These are phyloP conservation scores for Corythucha ciliata DNA, from an alignment of 2,888 invertebrate species.

Conservation along the genomic window DNA sequence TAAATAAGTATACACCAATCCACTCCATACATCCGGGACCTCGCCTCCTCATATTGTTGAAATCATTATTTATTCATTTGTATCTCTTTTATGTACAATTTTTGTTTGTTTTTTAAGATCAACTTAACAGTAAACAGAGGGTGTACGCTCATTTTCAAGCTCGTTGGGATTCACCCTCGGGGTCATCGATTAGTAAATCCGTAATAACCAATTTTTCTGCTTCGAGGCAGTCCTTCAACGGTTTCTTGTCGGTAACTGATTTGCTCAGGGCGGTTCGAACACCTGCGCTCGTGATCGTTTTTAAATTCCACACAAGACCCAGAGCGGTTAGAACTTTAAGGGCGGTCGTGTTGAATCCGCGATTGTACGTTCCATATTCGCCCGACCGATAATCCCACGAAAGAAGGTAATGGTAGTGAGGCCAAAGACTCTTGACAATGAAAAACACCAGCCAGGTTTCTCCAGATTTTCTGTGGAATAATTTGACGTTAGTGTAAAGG, in stretches of 20 bases:
- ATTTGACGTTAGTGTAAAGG: neutral
- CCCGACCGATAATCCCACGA: slow-evolving; percentile 75
- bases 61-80: too few species aligned
- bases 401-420: slow-evolving; percentile 67
- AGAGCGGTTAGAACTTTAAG: slow-evolving; percentile 62
- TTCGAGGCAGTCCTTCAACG: slow-evolving; percentile 50
- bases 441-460: slow-evolving; percentile 69
- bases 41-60: too few species aligned
- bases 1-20: too few species aligned
- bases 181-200: slow-evolving; percentile 16
- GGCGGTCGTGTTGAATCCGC: slow-evolving; percentile 55
- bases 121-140: too few species aligned
- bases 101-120: too few species aligned
- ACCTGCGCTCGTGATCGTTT: slow-evolving; percentile 53
- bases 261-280: slow-evolving; percentile 55
- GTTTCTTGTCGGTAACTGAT: slow-evolving; percentile 48
- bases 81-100: too few species aligned
- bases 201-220: slow-evolving; percentile 37
- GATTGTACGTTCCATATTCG: slow-evolving; percentile 65
- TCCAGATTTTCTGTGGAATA: slow-evolving; percentile 49
- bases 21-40: too few species aligned
- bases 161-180: too few species aligned
- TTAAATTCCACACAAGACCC: slow-evolving; percentile 54
- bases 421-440: slow-evolving; percentile 66
- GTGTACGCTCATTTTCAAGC: too few species aligned